These are phyloP conservation scores for Thalpophila matura DNA, from an alignment of 2,888 invertebrate species.

Conservation along the genomic window DNA sequence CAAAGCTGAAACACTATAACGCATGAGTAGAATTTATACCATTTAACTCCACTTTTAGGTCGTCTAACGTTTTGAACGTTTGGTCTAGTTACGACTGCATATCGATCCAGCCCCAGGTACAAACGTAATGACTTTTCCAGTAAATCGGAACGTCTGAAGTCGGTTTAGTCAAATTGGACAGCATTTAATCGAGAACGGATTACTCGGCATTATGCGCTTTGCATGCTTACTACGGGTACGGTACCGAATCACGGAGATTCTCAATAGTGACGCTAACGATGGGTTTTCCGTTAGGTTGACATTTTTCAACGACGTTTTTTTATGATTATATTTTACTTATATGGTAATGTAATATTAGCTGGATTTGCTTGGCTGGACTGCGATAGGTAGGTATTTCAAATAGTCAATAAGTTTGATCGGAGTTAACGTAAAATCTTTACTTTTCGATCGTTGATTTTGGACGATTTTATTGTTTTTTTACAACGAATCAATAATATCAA, in stretches of 20 bases:
- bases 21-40: no score
- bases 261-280: not conserved
- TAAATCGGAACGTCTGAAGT: constrained; percentile 30
- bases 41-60: constrained; percentile 1
- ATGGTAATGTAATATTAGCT: not conserved
- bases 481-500: not conserved
- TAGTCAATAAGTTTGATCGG: no score
- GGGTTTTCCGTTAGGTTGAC: not conserved
- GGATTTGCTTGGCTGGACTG: no score
- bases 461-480: not conserved
- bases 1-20: not conserved
- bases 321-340: not conserved
- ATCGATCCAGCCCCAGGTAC: constrained; percentile 26
- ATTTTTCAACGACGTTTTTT: constrained; percentile 6
- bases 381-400: no score
- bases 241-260: constrained; percentile 9
- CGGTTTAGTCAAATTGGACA: constrained; percentile 44
- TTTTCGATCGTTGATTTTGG: no score
- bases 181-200: constrained; percentile 48
- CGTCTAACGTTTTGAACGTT: constrained; percentile 15
- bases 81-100: constrained; percentile 12
- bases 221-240: not conserved
- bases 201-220: constrained; percentile 23
- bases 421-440: not conserved
- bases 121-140: constrained; percentile 30